Percentiles rank a stretch among this genome's conserved stretches.
Evolutionary conservation across 2,888 invertebrate genomes (phyloP).

Genomic region (Phorcus lineatus): DNA sequence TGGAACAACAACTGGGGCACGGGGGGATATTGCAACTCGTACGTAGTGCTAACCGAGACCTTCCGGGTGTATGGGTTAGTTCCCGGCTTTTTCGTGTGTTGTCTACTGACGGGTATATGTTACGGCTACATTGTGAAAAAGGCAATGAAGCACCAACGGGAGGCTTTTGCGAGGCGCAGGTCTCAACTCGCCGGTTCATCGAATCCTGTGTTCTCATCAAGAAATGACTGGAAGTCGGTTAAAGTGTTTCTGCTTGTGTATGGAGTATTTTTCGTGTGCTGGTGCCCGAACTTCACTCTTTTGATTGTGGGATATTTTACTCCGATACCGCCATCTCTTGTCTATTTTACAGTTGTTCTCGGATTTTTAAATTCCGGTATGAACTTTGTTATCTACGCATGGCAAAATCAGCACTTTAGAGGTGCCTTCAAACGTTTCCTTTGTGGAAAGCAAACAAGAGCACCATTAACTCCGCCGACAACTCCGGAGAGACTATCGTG

Average conservation of each 20-base stretch:
- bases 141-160: background rate
- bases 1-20: conserved; percentile 13
- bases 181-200: background rate
- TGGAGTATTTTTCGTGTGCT: conserved; percentile 37
- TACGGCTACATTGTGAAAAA: conserved; percentile 1
- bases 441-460: background rate
- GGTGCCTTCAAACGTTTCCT: conserved; percentile 27
- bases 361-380: conserved; percentile 37
- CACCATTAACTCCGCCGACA: background rate
- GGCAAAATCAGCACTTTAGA: conserved; percentile 35
- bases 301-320: conserved; percentile 31
- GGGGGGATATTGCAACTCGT: background rate
- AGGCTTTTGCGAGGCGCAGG: background rate
- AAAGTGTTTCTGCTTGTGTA: conserved; percentile 37
- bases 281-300: conserved; percentile 33
- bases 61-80: background rate
- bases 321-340: conserved; percentile 21
- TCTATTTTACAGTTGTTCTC: conserved; percentile 19
- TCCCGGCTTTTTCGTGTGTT: background rate
- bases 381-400: conserved; percentile 36
- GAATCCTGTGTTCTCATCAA: background rate
- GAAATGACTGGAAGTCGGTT: conserved; percentile 26
- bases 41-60: background rate
- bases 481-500: too few relatives aligned
- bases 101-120: background rate